phyloP scores from a whole-genome alignment of 2,888 invertebrate genomes.

The Cryptocephalus primarius region DNA sequence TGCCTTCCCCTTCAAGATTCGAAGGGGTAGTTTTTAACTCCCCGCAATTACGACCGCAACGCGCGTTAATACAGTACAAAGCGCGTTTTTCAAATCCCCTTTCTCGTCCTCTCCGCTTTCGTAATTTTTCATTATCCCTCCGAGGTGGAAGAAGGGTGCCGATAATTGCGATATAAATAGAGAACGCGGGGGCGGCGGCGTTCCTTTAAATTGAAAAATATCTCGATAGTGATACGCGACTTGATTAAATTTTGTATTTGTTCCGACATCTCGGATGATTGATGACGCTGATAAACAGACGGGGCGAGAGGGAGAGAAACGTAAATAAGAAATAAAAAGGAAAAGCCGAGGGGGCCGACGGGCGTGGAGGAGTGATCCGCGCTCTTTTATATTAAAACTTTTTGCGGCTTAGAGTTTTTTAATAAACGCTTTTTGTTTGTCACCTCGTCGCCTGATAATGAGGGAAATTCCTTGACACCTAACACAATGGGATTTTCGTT shows the following conservation, averaged over 20 bases:
- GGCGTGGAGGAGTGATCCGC: slow-evolving; percentile 2
- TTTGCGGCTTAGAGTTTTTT: slow-evolving; percentile 29
- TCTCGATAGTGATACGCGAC: slow-evolving; percentile 16
- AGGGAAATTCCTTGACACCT: too few relatives aligned
- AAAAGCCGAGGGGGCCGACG: slow-evolving; percentile 26
- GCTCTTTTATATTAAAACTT: slow-evolving; percentile 30
- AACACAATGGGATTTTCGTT: too few relatives aligned
- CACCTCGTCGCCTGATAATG: slow-evolving; percentile 3
- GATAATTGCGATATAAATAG: too few relatives aligned
- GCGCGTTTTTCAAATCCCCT: too few relatives aligned
- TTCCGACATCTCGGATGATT: slow-evolving; percentile 31
- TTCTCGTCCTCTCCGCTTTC: too few relatives aligned
- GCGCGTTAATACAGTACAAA: too few relatives aligned
- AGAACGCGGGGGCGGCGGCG: too few relatives aligned
- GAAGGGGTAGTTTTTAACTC: too few relatives aligned
- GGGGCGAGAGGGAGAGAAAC: slow-evolving; percentile 16
- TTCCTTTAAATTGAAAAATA: slow-evolving; percentile 10
- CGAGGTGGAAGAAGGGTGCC: too few relatives aligned
- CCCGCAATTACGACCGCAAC: too few relatives aligned
- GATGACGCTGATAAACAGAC: slow-evolving; percentile 32
- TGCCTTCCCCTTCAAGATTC: too few relatives aligned
- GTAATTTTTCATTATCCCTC: too few relatives aligned
- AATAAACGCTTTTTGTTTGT: slow-evolving; percentile 25
- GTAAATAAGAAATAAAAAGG: slow-evolving; percentile 27
- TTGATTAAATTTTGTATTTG: slow-evolving; percentile 33